Percentiles rank a stretch among this genome's conserved stretches.
Evolutionary conservation across 2,113 vertebrate genomes (phyloP).

Genomic region (Mohoua ochrocephala): DNA sequence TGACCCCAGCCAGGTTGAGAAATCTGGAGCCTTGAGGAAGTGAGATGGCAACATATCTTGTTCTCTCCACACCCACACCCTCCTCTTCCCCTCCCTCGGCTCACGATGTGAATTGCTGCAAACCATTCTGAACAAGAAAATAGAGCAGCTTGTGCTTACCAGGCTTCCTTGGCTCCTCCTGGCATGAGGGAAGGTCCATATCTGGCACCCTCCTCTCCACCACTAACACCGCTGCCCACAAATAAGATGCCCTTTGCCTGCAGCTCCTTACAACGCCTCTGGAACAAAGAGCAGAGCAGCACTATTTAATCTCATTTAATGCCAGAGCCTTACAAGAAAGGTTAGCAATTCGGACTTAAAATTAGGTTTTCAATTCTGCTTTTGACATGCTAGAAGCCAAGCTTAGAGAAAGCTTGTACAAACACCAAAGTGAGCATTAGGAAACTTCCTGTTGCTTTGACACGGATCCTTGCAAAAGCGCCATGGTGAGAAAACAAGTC

Average conservation of each 20-base stretch:
- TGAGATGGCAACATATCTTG: background rate
- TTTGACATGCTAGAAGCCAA: background rate
- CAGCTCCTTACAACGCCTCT: constrained; percentile 90
- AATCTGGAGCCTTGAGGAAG: constrained; percentile 30
- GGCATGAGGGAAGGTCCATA: constrained; percentile 96
- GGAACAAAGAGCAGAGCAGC: constrained; percentile 30
- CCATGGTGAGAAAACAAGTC: background rate
- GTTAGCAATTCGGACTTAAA: background rate
- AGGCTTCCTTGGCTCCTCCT: constrained; percentile 91
- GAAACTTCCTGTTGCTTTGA: constrained; percentile 2
- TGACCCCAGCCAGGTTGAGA: background rate
- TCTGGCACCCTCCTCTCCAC: constrained; percentile 94
- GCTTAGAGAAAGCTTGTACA: background rate
- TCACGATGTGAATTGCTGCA: background rate
- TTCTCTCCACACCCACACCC: background rate
- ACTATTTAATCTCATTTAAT: background rate
- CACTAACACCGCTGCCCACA: constrained; percentile 95
- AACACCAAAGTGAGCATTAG: background rate
- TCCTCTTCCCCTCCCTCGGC: background rate
- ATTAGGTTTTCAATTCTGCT: background rate
- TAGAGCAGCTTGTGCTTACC: constrained; percentile 65
- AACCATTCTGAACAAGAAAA: background rate
- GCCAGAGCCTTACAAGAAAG: background rate
- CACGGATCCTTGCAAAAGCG: background rate
- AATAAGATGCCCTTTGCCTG: constrained; percentile 87